phyloP scores from a whole-genome alignment of 1,140 invertebrate species.

The Trachymyrmex septentrionalis region DNA sequence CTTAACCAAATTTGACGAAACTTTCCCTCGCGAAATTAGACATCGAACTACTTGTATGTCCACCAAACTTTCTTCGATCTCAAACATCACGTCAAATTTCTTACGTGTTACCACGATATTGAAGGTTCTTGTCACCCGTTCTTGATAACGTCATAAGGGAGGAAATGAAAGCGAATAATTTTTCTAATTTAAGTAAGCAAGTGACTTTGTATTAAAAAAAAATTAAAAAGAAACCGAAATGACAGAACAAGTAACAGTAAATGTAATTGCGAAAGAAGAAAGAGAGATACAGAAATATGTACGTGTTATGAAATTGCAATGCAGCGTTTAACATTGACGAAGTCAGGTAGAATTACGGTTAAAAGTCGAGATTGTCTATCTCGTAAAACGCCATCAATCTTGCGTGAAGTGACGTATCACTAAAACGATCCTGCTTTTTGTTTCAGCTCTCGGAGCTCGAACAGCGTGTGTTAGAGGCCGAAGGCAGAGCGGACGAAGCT shows the following conservation, averaged over 20 bases:
- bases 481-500: constrained; percentile 95
- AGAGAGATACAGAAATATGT: neutral
- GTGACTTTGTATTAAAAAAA: neutral
- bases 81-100: constrained; percentile 24
- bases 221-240: neutral
- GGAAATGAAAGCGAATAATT: neutral
- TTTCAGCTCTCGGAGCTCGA: constrained; percentile 97
- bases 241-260: neutral
- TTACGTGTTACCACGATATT: constrained; percentile 14
- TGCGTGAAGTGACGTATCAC: constrained; percentile 26
- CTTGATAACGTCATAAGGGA: neutral
- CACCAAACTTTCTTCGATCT: constrained; percentile 4
- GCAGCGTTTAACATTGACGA: neutral
- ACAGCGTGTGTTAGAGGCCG: constrained; percentile 95
- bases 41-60: constrained; percentile 37
- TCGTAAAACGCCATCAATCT: constrained; percentile 39
- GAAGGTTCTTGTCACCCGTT: neutral
- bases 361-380: constrained; percentile 38
- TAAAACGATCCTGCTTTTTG: constrained; percentile 84
- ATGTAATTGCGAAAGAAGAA: too few species aligned
- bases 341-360: neutral
- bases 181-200: neutral
- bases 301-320: neutral
- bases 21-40: constrained; percentile 70
- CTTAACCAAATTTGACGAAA: constrained; percentile 68